Evolutionary conservation across 1,140 invertebrate species (phyloP).

Genomic region (Homalodisca vitripennis): DNA sequence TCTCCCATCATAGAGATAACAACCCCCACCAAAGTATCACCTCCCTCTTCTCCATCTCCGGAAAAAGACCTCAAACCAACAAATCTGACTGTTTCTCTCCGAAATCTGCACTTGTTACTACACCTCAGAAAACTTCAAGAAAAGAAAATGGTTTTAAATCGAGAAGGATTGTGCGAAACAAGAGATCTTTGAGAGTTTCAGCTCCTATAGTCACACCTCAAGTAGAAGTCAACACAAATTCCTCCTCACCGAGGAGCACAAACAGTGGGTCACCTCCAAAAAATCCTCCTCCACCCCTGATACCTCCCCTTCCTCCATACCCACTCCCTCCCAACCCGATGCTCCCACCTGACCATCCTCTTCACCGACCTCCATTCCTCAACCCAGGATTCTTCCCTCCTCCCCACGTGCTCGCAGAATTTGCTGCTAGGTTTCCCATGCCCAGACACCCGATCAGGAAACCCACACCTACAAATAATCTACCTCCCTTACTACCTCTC

Average conservation of each 20-base stretch:
- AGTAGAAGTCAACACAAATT: slow-evolving; percentile 10
- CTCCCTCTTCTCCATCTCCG: slow-evolving; percentile 46
- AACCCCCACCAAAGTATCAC: slow-evolving; percentile 44
- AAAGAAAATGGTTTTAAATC: not conserved
- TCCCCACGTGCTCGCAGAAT: slow-evolving; percentile 33
- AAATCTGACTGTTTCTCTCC: slow-evolving; percentile 23
- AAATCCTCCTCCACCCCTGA: slow-evolving; percentile 23
- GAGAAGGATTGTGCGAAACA: slow-evolving; percentile 1
- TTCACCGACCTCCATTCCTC: slow-evolving; percentile 23
- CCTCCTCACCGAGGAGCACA: slow-evolving; percentile 16
- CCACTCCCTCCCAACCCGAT: slow-evolving; percentile 21
- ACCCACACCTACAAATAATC: not conserved
- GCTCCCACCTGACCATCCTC: slow-evolving; percentile 10
- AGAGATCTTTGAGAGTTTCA: not conserved
- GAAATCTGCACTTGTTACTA: slow-evolving; percentile 5
- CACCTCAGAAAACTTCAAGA: not conserved
- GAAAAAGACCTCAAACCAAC: slow-evolving; percentile 36
- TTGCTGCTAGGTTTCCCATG: slow-evolving; percentile 35
- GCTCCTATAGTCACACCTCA: slow-evolving; percentile 6
- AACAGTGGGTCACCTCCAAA: slow-evolving; percentile 24
- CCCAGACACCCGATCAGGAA: slow-evolving; percentile 29
- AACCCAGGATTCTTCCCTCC: slow-evolving; percentile 31
- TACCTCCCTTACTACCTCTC: slow-evolving; percentile 47
- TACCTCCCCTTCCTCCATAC: slow-evolving; percentile 23
- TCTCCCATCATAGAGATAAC: slow-evolving; percentile 38